Evolutionary conservation across 2,113 vertebrate genomes (phyloP).

Genomic region (Caranx ignobilis): DNA sequence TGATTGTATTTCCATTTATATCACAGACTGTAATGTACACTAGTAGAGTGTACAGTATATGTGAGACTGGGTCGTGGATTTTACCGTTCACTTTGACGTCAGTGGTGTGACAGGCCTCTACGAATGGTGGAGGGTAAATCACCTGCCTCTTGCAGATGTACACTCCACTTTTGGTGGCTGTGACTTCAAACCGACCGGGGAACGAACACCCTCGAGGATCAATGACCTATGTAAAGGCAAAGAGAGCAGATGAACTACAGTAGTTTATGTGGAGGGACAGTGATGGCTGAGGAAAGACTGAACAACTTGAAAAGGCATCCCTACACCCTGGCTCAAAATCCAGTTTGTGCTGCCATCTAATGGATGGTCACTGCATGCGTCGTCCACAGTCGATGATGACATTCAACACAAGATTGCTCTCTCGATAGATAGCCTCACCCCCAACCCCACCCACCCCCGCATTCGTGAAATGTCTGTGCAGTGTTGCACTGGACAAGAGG

Average conservation of each 20-base stretch:
- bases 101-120: not conserved
- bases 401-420: not conserved
- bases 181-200: slow-evolving; percentile 22
- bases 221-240: not conserved
- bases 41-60: not conserved
- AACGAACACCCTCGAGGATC: rapidly evolving
- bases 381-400: not conserved
- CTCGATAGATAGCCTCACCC: not conserved
- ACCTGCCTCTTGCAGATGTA: slow-evolving; percentile 1
- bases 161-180: slow-evolving; percentile 6
- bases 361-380: not conserved
- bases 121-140: slow-evolving; percentile 16
- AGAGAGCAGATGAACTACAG: not conserved
- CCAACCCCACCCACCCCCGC: no score
- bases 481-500: not conserved
- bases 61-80: not conserved
- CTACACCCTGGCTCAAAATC: not conserved
- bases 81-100: slow-evolving; percentile 19
- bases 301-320: no score
- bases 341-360: slow-evolving; percentile 6
- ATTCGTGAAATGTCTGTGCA: not conserved
- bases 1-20: no score
- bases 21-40: not conserved
- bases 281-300: no score
- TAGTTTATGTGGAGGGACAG: no score